Evolutionary conservation across 2,888 invertebrate species (phyloP), one percentile per base, ranked within the genome.

Genomic region (Polyploca ridens): DNA sequence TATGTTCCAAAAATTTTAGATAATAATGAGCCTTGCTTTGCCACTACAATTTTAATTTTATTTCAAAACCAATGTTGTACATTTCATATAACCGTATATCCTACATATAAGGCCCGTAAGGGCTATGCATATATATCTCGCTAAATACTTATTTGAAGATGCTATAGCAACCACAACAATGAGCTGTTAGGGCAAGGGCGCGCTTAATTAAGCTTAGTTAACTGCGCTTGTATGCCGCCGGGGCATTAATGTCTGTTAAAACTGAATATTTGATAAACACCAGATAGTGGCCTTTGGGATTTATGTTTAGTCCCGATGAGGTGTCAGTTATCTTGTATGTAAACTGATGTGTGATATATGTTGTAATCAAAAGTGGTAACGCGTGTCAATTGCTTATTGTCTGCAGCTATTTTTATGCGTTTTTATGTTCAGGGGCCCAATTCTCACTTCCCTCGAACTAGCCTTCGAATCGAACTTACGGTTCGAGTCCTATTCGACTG

Each of bases 171-270:
- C 86, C 87, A 79, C 86, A 86, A 87, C 88, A 88, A 86, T 85
- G 85, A 79, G 79, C 77, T 76, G 73, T 80, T 75, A 77, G 74
- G 74, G 72, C 67, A 68, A 77, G 78, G 80, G 75, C 78, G 54
- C 62, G 75, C 81, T 87, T 89, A 88, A 90, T 90, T 89, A 88
- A 84, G 82, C 81, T 75, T 73, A 79, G 81, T 82, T 82, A 76
- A 80, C 71, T 75, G 75, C 78, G 69, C 59, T 61, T 67, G 41
- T 61, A 44, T 68, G 72, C 68, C 66, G 62, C 72, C 68, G 69
- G 65, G 68, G 65, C 70, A 67, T 72, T 73, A 78, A 73, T 69
- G 70, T 71, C 73, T 73, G 69, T 67, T 72, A 74, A 46, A 79
- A 77, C 74, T 77, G 72, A 79, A 76, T 76, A 68, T 74, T 75